Evolutionary conservation across 2,113 vertebrate species (phyloP).

Genomic region (Bolborhynchus lineola): DNA sequence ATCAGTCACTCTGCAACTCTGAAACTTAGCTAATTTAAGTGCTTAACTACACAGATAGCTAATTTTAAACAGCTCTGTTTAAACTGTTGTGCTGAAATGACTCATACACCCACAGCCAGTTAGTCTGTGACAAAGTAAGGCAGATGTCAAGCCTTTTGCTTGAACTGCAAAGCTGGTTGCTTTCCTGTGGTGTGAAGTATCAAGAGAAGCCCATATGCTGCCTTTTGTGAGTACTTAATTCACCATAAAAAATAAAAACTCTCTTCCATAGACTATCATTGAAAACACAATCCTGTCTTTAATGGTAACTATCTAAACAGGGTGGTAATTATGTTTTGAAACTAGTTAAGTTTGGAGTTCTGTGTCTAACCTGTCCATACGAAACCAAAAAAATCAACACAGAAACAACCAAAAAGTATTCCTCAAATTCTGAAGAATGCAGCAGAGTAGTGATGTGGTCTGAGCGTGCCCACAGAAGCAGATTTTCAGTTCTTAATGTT

Average conservation of each 20-base stretch:
- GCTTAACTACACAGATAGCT: background rate
- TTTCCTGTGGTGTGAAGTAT: background rate
- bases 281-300: background rate
- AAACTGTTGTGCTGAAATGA: conserved; percentile 4
- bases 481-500: background rate
- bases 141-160: conserved; percentile 34
- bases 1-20: background rate
- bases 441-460: background rate
- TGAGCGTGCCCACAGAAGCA: background rate
- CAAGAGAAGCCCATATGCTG: conserved; percentile 4
- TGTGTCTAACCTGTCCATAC: background rate
- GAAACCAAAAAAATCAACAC: background rate
- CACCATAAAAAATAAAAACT: background rate
- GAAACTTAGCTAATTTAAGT: conserved; percentile 7
- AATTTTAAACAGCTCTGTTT: conserved; percentile 15
- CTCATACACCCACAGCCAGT: background rate
- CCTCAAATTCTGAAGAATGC: background rate
- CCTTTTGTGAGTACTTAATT: conserved; percentile 11
- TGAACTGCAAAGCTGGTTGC: conserved; percentile 20
- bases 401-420: background rate
- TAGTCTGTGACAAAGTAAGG: conserved; percentile 11
- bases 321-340: background rate
- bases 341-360: background rate
- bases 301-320: background rate
- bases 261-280: background rate